phyloP scores from a whole-genome alignment of 2,113 vertebrate species.

The Scolopax mira region DNA sequence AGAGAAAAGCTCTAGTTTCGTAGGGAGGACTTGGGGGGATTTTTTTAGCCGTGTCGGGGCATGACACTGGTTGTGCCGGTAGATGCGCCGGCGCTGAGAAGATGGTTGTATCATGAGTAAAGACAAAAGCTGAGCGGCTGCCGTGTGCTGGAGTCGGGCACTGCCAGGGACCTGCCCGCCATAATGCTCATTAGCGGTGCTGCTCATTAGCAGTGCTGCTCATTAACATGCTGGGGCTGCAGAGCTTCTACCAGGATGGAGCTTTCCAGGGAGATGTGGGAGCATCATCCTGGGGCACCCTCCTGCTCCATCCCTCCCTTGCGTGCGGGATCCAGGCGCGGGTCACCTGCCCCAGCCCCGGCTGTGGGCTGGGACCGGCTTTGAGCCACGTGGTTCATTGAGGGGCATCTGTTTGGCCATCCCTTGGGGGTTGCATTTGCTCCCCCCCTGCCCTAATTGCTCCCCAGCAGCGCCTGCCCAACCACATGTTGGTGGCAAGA shows the following conservation, averaged over 20 bases:
- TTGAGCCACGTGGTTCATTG: neutral
- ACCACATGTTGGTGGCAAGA: neutral
- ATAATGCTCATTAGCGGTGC: accelerated
- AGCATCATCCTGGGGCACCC: accelerated
- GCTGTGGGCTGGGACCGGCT: accelerated
- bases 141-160: neutral
- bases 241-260: neutral
- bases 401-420: neutral
- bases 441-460: neutral
- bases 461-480: neutral
- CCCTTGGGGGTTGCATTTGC: neutral
- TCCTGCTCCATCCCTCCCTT: neutral
- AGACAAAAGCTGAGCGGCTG: neutral
- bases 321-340: accelerated
- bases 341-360: neutral
- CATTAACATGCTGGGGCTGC: neutral
- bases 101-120: neutral
- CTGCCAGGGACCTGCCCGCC: neutral
- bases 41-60: neutral
- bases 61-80: accelerated
- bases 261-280: accelerated
- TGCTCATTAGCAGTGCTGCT: accelerated
- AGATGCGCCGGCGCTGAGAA: accelerated
- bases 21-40: neutral
- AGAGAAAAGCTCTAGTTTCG: slow-evolving; percentile 18